Conservation (phyloP, 2,888 invertebrate species). For the Pasiphila rectangulata region DNA sequence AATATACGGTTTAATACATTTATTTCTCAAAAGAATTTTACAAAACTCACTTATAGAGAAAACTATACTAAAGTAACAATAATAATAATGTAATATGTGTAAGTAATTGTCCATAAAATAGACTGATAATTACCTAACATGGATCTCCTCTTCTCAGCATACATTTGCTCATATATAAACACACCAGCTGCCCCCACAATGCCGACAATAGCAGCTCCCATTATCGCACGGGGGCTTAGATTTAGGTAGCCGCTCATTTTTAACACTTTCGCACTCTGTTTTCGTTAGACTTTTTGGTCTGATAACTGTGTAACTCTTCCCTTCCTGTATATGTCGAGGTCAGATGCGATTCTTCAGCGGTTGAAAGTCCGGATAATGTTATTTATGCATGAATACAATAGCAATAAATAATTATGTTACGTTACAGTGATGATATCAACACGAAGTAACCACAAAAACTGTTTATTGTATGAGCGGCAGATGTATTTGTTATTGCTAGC, state of each 20-base stretch:
- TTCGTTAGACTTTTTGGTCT: background rate
- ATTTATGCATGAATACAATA: background rate
- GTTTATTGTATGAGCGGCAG: background rate
- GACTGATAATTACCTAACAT: conserved; percentile 63
- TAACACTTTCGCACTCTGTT: background rate
- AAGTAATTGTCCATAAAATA: too few relatives aligned
- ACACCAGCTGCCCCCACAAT: conserved; percentile 75
- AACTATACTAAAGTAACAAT: too few relatives aligned
- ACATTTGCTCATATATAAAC: conserved; percentile 73
- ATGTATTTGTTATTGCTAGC: background rate
- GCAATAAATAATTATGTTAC: background rate
- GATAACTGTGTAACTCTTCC: too few relatives aligned
- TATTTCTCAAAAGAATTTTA: too few relatives aligned
- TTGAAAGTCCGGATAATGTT: background rate
- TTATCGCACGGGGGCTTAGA: conserved; percentile 59
- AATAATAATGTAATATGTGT: too few relatives aligned
- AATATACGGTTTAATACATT: too few relatives aligned
- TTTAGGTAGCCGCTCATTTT: conserved; percentile 39
- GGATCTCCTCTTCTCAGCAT: conserved; percentile 68
- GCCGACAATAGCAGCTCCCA: conserved; percentile 74
- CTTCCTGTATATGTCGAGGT: background rate
- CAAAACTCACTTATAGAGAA: too few relatives aligned
- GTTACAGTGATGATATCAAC: conserved; percentile 7
- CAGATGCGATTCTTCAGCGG: background rate
- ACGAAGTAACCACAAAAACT: conserved; percentile 4